A percentile compares a stretch with the other conserved stretches of the same genome.
Evolutionary conservation across 2,113 vertebrate species (phyloP).

Genomic region (Equus quagga): DNA sequence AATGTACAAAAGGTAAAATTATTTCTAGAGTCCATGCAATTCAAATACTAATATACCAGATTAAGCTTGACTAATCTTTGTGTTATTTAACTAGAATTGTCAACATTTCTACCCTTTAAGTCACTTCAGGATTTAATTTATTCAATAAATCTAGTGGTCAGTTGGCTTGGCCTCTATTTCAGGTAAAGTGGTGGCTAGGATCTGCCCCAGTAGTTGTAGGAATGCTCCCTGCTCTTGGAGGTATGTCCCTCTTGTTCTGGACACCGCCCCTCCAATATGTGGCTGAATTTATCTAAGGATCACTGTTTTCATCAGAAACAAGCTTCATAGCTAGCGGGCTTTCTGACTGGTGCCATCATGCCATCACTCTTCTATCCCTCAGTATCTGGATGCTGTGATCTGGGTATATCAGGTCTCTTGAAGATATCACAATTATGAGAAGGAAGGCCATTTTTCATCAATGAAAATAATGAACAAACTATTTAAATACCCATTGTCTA

Average conservation of each 20-base stretch:
- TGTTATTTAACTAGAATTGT: no score
- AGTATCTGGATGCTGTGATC: not conserved
- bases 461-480: not conserved
- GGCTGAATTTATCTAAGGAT: not conserved
- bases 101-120: not conserved
- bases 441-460: not conserved
- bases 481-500: not conserved
- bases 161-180: not conserved
- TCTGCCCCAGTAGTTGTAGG: not conserved
- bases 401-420: not conserved
- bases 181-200: not conserved
- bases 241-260: not conserved
- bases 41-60: no score
- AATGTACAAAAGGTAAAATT: no score
- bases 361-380: not conserved
- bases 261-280: not conserved
- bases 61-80: no score
- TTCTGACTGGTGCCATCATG: not conserved
- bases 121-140: not conserved
- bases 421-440: not conserved
- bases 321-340: not conserved
- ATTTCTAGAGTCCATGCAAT: no score
- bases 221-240: not conserved
- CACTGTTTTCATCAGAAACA: not conserved
- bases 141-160: not conserved